Evolutionary conservation across 1,140 invertebrate species (phyloP).

Genomic region (Heliothis subflexa): DNA sequence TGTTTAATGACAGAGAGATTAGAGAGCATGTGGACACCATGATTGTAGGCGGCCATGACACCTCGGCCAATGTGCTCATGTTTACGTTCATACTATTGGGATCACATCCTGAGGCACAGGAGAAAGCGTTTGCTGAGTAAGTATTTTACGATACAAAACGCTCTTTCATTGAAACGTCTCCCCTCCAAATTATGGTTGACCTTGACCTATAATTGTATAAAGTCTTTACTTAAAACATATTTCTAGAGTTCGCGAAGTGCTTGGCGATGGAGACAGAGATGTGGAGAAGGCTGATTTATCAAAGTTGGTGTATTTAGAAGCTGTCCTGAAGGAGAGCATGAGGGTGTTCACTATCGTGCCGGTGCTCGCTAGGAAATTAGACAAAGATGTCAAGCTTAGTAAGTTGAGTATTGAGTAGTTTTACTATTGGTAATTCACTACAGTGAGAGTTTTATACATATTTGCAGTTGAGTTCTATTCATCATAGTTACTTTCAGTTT

Average conservation of each 20-base stretch:
- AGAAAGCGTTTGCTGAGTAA: conserved; percentile 61
- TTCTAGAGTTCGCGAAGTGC: conserved; percentile 61
- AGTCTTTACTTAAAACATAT: neutral
- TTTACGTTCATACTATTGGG: conserved; percentile 70
- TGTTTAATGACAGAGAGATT: conserved; percentile 72
- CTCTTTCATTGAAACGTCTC: neutral
- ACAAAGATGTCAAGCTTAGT: conserved; percentile 48
- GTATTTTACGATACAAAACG: neutral
- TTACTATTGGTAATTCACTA: too few species aligned
- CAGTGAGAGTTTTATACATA: too few species aligned
- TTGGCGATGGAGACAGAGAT: conserved; percentile 53
- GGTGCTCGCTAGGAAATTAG: conserved; percentile 42
- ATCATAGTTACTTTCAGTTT: too few species aligned
- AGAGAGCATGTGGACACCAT: conserved; percentile 78
- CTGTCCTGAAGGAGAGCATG: conserved; percentile 56
- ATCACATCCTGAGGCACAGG: conserved; percentile 70
- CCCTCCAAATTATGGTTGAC: neutral
- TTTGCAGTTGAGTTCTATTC: too few species aligned
- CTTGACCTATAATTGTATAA: neutral
- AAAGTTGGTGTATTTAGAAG: conserved; percentile 55
- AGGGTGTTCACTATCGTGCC: conserved; percentile 52
- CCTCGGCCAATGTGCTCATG: conserved; percentile 69
- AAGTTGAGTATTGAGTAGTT: neutral
- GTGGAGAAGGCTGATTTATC: conserved; percentile 54
- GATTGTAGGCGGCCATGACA: conserved; percentile 76